These are phyloP conservation scores for Ectropis grisescens DNA, from an alignment of 1,140 invertebrate genomes.

Conservation along the genomic window DNA sequence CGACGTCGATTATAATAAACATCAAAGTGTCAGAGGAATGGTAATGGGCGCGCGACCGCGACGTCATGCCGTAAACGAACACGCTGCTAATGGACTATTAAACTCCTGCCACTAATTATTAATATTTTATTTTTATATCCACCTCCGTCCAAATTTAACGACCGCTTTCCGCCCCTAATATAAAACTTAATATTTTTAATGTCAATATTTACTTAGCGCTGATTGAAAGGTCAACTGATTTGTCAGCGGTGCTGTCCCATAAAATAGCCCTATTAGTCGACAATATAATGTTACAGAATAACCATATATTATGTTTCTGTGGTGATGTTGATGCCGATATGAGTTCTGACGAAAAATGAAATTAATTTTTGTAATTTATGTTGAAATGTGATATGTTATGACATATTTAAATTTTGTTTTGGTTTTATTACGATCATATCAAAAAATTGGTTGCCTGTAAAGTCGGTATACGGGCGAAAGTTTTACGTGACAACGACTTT, in stretches of 20 bases:
- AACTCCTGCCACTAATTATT: slow-evolving; percentile 39
- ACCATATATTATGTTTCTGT: slow-evolving; percentile 18
- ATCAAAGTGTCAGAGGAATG: slow-evolving; percentile 14
- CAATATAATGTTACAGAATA: slow-evolving; percentile 21
- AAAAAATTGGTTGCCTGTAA: too few species aligned
- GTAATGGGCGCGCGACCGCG: slow-evolving; percentile 8
- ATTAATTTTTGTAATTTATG: slow-evolving; percentile 15
- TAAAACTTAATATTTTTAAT: slow-evolving; percentile 33
- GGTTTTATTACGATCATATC: slow-evolving; percentile 6
- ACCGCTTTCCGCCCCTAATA: slow-evolving; percentile 39
- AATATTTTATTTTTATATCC: slow-evolving; percentile 49
- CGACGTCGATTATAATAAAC: slow-evolving; percentile 15
- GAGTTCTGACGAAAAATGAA: slow-evolving; percentile 9
- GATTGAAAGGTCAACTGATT: slow-evolving; percentile 36
- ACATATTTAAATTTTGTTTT: slow-evolving; percentile 15
- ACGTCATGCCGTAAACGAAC: slow-evolving; percentile 18
- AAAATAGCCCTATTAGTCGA: slow-evolving; percentile 16
- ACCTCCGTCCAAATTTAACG: slow-evolving; percentile 38
- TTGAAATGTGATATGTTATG: slow-evolving; percentile 18
- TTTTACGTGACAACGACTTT: too few species aligned
- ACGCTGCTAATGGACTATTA: slow-evolving; percentile 39
- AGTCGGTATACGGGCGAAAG: too few species aligned
- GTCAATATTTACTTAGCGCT: slow-evolving; percentile 35
- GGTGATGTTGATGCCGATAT: slow-evolving; percentile 10
- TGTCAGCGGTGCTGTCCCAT: slow-evolving; percentile 14